A percentile compares a stretch with the other conserved stretches of the same genome.
Evolutionary conservation across 1,140 invertebrate genomes (phyloP).

Genomic region (Drosophila kohkoa): DNA sequence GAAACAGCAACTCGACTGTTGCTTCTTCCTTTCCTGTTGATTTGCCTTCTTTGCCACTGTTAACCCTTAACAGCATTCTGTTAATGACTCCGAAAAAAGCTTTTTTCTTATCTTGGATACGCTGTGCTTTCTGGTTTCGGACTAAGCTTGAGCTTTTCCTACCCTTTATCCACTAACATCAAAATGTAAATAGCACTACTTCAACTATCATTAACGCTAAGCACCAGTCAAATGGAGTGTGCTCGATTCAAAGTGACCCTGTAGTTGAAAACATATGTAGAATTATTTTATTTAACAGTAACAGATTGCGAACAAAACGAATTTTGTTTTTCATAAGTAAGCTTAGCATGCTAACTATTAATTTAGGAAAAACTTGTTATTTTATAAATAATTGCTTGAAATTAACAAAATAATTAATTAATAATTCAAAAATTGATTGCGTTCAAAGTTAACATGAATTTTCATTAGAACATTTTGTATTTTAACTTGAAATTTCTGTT

Average conservation of each 20-base stretch:
- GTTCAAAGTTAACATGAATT: too few species aligned
- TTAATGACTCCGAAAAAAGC: slow-evolving; percentile 44
- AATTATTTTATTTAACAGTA: too few species aligned
- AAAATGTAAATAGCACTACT: not conserved
- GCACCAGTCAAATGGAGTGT: not conserved
- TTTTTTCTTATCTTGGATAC: slow-evolving; percentile 11
- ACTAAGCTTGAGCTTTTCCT: slow-evolving; percentile 11
- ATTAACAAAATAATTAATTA: too few species aligned
- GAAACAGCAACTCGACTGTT: slow-evolving; percentile 31
- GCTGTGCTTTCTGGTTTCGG: slow-evolving; percentile 12
- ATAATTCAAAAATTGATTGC: too few species aligned
- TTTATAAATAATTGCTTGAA: too few species aligned
- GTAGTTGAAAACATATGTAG: not conserved
- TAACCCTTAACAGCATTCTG: slow-evolving; percentile 14
- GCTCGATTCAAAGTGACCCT: not conserved
- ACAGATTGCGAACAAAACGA: too few species aligned
- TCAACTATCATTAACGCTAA: too few species aligned
- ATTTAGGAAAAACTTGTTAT: too few species aligned
- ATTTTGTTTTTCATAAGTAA: too few species aligned
- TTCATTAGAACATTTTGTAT: too few species aligned
- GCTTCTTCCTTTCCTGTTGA: slow-evolving; percentile 39
- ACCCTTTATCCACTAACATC: not conserved
- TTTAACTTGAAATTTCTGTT: too few species aligned
- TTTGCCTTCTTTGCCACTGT: not conserved
- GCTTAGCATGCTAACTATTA: too few species aligned